Base-by-base conservation (phyloP, 1,140 invertebrate species). In the Spodoptera litura region DNA sequence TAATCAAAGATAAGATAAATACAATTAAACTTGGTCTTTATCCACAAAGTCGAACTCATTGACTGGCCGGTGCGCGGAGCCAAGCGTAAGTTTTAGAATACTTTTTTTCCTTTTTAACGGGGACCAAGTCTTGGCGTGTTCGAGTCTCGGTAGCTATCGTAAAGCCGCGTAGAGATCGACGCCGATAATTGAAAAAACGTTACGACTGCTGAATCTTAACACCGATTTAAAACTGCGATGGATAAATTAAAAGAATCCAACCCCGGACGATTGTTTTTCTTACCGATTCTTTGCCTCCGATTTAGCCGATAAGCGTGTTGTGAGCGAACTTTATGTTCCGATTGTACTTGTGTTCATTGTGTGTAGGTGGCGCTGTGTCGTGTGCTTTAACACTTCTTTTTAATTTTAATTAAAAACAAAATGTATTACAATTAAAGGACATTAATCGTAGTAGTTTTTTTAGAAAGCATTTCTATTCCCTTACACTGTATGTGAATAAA, bases 221-320 rank as follows among this genome's bases (percentile, higher is more conserved):
- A 92, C 86, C 85, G 88, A 89, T 91, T 91, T 90, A 91, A 91
- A 91, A 90, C 85, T 88, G 88, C 88, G 84, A 89, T 82, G 87
- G 89, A 89, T 91, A 93, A 93, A 93, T 92, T 93, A 93, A 93
- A 93, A 88, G 89, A 88, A 91, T 89, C 79, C 86, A 80, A 84
- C 80, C 82, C 70, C 79, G 79, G 81, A 55, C 85, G 86, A 88
- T 89, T 90, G 88, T 91, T 91, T 89, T 87, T 89, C 85, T 84
- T 83, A 86, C 83, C 82, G 84, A 84, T 85, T 87, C 85, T 82
- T 85, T 77, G 77, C 56, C 74, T 73, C 77, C 80, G 86, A 87
- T 87, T 79, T 44, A 13, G 51, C 79, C 61, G 87, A 89, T 89
- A 89, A 87, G 82, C 79, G 78, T 87, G 85, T 87, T 87, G 76